Conservation (phyloP, 2,113 vertebrate species). For the Gymnocephalus cernua region DNA sequence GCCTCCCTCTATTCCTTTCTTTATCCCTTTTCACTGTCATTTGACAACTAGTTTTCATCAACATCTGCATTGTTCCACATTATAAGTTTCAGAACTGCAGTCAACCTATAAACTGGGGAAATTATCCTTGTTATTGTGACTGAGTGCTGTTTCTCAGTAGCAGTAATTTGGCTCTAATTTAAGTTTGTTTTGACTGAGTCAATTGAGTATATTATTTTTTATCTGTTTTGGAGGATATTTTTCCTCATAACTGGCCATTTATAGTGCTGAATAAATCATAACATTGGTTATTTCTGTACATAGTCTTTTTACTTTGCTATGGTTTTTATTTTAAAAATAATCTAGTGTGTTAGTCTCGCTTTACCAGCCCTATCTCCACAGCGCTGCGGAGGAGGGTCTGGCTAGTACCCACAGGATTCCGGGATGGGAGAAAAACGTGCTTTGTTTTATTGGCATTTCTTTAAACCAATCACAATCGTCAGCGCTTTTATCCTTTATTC, state of each 20-base stretch:
- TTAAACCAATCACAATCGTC: too few species aligned
- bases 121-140: not conserved
- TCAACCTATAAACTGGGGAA: not conserved
- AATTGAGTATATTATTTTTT: not conserved
- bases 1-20: not conserved
- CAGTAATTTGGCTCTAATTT: slow-evolving; percentile 14
- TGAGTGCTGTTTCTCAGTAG: slow-evolving; percentile 4
- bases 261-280: not conserved
- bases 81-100: not conserved
- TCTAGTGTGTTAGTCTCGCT: not conserved
- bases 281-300: not conserved
- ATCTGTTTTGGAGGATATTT: not conserved
- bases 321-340: not conserved
- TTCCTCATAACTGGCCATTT: not conserved
- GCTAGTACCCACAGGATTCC: too few species aligned
- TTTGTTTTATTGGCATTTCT: too few species aligned
- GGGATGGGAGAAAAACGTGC: too few species aligned
- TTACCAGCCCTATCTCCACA: too few species aligned
- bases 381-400: too few species aligned
- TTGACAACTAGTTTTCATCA: slow-evolving; percentile 44
- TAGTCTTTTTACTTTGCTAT: not conserved
- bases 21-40: slow-evolving; percentile 30
- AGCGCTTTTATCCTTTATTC: not conserved
- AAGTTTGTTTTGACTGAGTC: slow-evolving; percentile 1
- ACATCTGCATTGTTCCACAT: slow-evolving; percentile 10